Conservation (phyloP, 2,888 invertebrate species). For the Drosophila pegasa region DNA sequence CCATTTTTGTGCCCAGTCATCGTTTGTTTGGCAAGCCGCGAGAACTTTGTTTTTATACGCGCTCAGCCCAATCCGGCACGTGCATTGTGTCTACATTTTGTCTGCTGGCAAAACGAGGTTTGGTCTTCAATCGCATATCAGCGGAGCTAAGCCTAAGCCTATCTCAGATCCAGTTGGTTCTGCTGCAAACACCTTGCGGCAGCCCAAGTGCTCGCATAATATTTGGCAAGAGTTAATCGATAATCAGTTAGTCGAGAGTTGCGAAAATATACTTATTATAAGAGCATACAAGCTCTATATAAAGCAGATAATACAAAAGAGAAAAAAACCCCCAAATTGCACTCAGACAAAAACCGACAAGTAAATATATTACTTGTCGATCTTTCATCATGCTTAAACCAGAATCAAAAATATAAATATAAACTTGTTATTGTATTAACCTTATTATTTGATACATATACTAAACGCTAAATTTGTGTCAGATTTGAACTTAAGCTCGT, state of each 20-base stretch:
- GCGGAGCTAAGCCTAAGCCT: neutral
- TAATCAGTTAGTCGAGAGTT: conserved; percentile 4
- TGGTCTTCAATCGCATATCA: conserved; percentile 8
- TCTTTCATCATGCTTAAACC: no score
- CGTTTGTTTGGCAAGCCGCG: conserved; percentile 49
- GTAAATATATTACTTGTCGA: no score
- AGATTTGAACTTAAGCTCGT: no score
- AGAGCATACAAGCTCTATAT: neutral
- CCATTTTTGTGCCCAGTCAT: conserved; percentile 63
- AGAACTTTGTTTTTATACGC: conserved; percentile 23
- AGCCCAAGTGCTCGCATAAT: neutral
- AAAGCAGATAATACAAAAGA: no score
- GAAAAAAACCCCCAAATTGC: no score
- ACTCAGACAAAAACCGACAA: no score
- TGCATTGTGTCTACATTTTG: conserved; percentile 6
- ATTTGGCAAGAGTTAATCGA: conserved; percentile 21
- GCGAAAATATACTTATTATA: neutral
- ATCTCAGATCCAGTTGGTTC: conserved; percentile 18
- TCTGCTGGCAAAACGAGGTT: neutral
- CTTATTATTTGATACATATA: no score
- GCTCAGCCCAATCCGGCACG: conserved; percentile 4
- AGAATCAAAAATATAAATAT: no score
- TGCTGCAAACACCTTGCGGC: conserved; percentile 12
- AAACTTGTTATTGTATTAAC: no score
- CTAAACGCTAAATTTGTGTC: no score